Base-by-base conservation (phyloP, 2,113 vertebrate species). In the Paramormyrops kingsleyae region DNA sequence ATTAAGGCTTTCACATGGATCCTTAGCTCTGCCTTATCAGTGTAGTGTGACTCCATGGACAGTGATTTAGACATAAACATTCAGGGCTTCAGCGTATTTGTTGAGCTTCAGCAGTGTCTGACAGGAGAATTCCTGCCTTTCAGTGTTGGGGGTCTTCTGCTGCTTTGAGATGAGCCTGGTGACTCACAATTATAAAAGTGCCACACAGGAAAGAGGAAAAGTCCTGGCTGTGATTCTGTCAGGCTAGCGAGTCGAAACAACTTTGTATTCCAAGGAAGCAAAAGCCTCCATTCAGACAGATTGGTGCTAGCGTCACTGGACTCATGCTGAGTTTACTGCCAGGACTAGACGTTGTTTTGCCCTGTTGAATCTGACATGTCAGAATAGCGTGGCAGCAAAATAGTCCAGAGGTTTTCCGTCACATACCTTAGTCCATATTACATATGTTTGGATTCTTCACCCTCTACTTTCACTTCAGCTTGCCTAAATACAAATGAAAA, bases 111-210 rank as follows among this genome's bases (percentile, higher is more conserved):
- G 74, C 35, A 19, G 5, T 42, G 35, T 39, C 35, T 80, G 31
- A 80, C 15, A 7, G 80, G 6, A 83, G 42, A 42, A 83, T 44
- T 83, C 80, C 62, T 42, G 35, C 15, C 44, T 49, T 21, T 49
- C 19, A 49, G 24, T n/a, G 17, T 19, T 19, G 39, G 44, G 83
- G 2, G 19, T 27, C 44, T 86, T 47, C 44, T 50, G 83, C 90
- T 91, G 94, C 93, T 92, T 92, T 90, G 91, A 88, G 88, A 92
- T 91, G 88, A 90, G 92, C 92, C 93, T 91, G 91, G 92, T 95
- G 93, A 94, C 94, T 94, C 93, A 94, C 91, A 91, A 92, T 95
- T 93, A 94, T 92, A 56, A 90, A 66, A 91, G 74, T 52, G 13
- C 49, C 89, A 89, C 94, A 90, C 89, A 91, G 88, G 91, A 92